Evolutionary conservation across 1,140 invertebrate genomes (phyloP).

Genomic region (Temnothorax curvispinosus): DNA sequence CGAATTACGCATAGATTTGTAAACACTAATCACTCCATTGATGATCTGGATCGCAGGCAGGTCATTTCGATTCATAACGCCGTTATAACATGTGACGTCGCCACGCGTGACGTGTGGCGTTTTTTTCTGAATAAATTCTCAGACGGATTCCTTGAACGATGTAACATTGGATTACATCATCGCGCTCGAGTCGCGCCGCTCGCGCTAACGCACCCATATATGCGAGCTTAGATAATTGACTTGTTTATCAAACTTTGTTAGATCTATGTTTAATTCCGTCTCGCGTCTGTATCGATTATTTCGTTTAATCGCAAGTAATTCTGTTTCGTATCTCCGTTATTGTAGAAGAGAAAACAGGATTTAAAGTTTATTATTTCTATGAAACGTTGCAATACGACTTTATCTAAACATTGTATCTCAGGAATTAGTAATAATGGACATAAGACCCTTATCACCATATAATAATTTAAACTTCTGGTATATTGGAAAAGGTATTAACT

Average conservation of each 20-base stretch:
- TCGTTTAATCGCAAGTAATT: not conserved
- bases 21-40: not conserved
- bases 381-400: no score
- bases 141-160: not conserved
- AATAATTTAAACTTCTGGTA: no score
- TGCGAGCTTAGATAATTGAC: conserved; percentile 24
- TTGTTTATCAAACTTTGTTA: conserved; percentile 4
- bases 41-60: not conserved
- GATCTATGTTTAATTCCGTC: not conserved
- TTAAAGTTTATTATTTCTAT: no score
- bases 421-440: no score
- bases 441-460: no score
- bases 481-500: no score
- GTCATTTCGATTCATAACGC: not conserved
- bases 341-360: no score
- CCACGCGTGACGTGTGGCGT: not conserved
- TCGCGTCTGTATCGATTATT: not conserved
- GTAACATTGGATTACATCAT: conserved; percentile 19
- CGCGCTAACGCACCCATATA: not conserved
- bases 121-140: conserved; percentile 12
- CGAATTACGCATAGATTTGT: not conserved
- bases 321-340: no score
- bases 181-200: not conserved
- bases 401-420: no score
- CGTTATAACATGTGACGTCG: not conserved